A percentile compares a stretch with the other conserved stretches of the same genome.
Conservation (phyloP, 1,140 invertebrate genomes). For the Halesus radiatus region DNA sequence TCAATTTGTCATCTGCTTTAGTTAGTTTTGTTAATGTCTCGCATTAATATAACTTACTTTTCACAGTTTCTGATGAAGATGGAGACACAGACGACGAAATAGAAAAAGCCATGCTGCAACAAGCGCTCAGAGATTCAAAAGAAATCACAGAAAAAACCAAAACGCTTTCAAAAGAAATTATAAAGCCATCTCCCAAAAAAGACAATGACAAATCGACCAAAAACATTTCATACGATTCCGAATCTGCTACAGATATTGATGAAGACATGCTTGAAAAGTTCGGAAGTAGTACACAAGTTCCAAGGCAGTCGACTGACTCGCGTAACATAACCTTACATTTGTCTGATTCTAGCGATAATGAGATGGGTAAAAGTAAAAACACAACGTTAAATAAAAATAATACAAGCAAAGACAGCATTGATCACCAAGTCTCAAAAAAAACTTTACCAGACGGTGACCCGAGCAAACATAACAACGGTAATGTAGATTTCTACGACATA, state of each 20-base stretch:
- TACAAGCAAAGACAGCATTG: not conserved
- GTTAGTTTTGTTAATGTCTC: too few species aligned
- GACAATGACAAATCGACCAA: not conserved
- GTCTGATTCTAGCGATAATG: too few species aligned
- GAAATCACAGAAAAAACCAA: conserved; percentile 3
- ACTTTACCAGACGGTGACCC: not conserved
- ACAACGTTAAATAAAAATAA: not conserved
- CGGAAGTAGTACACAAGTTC: not conserved
- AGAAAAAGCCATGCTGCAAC: conserved; percentile 45
- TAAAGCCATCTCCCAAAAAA: conserved; percentile 11
- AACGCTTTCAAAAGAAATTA: not conserved
- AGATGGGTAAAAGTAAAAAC: not conserved
- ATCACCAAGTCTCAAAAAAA: not conserved
- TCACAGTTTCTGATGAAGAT: conserved; percentile 39
- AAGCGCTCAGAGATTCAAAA: conserved; percentile 9
- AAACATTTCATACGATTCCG: conserved; percentile 39
- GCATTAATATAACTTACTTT: not conserved
- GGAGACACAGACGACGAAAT: conserved; percentile 55
- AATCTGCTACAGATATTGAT: conserved; percentile 33
- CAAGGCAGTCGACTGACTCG: not conserved
- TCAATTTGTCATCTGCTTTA: too few species aligned
- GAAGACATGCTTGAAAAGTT: conserved; percentile 15
- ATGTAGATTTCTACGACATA: conserved; percentile 4
- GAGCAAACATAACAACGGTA: not conserved
- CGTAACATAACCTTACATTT: too few species aligned